Conservation (phyloP, 2,888 invertebrate species). For the Callyntrura sp. region DNA sequence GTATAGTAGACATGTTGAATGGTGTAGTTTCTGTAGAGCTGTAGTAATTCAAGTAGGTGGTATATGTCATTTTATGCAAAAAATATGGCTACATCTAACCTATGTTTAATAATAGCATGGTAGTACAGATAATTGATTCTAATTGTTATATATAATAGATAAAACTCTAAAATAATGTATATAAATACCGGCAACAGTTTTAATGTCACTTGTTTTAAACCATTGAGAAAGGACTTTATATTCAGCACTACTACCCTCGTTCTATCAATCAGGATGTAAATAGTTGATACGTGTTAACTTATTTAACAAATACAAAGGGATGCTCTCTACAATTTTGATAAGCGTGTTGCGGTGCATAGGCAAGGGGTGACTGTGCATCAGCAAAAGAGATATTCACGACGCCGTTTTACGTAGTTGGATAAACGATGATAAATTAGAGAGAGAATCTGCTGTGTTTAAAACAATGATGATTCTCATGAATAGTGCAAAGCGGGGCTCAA, state of each 20-base stretch:
- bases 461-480: no score
- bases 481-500: no score
- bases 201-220: background rate
- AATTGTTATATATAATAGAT: conserved; percentile 20
- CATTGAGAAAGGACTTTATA: conserved; percentile 6
- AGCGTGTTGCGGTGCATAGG: background rate
- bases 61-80: background rate
- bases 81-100: background rate
- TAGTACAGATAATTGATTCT: conserved; percentile 23
- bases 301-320: background rate
- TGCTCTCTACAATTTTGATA: background rate
- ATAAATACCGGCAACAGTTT: background rate
- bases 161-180: background rate
- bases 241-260: background rate
- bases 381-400: no score
- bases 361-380: background rate
- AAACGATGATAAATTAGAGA: no score
- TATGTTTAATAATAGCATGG: background rate
- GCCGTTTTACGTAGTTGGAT: no score
- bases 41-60: background rate
- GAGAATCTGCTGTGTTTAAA: no score
- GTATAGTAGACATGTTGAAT: background rate
- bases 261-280: background rate
- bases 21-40: background rate
- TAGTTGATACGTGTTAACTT: background rate